Percentiles rank a stretch among this genome's conserved stretches.
Evolutionary conservation across 2,888 invertebrate genomes (phyloP).

Genomic region (Drosophila borborema): DNA sequence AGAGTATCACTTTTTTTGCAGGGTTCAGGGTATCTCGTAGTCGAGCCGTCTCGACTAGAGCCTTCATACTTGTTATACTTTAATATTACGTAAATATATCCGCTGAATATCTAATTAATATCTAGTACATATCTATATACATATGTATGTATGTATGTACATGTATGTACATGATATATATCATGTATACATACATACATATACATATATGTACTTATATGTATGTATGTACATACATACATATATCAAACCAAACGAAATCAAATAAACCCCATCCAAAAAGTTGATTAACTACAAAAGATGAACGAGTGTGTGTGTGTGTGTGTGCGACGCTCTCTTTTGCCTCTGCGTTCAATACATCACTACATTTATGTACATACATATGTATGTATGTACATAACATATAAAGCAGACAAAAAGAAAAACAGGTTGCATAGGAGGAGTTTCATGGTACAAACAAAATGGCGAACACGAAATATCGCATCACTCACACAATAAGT

Average conservation of each 20-base stretch:
- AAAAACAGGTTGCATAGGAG: conserved; percentile 56
- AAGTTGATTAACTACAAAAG: not conserved
- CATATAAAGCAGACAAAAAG: conserved; percentile 19
- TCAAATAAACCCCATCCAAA: no score
- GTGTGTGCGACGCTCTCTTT: conserved; percentile 23
- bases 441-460: conserved; percentile 42
- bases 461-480: conserved; percentile 34
- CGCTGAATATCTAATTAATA: no score
- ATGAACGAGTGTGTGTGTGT: not conserved
- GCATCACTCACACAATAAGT: conserved; percentile 2
- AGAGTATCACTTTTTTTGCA: no score
- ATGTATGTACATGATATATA: not conserved
- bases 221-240: no score
- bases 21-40: no score
- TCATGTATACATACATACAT: not conserved
- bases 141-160: no score
- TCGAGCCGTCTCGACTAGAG: no score
- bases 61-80: no score
- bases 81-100: no score
- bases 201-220: not conserved
- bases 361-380: conserved; percentile 4
- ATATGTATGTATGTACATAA: conserved; percentile 28
- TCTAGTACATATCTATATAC: no score
- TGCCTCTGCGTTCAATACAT: conserved; percentile 36
- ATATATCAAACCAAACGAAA: not conserved